phyloP scores from a whole-genome alignment of 2,113 vertebrate species.

The Halcyon malimbica region DNA sequence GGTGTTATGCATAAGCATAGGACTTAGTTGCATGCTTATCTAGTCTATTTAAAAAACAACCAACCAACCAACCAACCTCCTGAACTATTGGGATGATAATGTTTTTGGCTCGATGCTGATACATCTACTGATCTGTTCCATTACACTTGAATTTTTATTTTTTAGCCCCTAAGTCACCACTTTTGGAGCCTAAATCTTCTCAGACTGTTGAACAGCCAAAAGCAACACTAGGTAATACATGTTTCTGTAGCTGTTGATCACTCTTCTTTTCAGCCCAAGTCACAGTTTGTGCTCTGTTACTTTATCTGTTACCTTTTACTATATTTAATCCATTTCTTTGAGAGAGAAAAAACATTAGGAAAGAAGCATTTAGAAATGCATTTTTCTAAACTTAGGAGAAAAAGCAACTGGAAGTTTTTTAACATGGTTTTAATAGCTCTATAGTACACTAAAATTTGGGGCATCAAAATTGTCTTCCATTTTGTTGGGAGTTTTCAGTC shows the following conservation, averaged over 20 bases:
- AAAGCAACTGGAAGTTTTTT: background rate
- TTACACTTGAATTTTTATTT: constrained; percentile 35
- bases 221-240: constrained; percentile 39
- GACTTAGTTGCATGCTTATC: background rate
- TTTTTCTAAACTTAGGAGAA: background rate
- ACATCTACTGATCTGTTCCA: background rate
- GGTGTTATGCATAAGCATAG: background rate
- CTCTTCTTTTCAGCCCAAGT: background rate
- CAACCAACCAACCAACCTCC: background rate
- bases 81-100: background rate
- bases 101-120: background rate
- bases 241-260: background rate
- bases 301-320: background rate
- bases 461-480: background rate
- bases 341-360: background rate
- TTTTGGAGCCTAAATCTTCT: constrained; percentile 49
- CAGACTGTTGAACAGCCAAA: constrained; percentile 40
- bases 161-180: constrained; percentile 44
- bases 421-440: background rate
- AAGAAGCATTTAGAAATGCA: background rate
- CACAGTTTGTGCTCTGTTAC: background rate
- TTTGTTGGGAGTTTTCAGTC: background rate
- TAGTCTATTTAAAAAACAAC: background rate
- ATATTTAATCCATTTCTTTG: background rate
- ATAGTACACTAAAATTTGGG: background rate